Conservation (phyloP, 2,888 invertebrate genomes). For the Cataglyphis livida region DNA sequence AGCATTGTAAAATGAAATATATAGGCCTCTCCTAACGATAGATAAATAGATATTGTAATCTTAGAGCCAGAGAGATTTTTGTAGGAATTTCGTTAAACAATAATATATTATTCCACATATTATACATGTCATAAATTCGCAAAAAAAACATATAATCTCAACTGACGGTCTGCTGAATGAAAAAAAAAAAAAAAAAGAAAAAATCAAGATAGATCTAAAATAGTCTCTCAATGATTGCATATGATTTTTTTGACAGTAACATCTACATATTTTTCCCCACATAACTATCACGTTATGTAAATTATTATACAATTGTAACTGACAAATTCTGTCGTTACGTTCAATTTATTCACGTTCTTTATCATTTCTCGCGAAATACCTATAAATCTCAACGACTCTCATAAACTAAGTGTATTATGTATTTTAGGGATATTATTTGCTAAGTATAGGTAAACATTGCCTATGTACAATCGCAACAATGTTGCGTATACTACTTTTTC, state of each 20-base stretch:
- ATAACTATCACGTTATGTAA: not conserved
- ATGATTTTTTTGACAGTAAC: not conserved
- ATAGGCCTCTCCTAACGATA: conserved; percentile 75
- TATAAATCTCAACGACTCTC: conserved; percentile 67
- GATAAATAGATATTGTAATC: conserved; percentile 72
- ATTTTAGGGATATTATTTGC: conserved; percentile 77
- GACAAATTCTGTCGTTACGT: not conserved
- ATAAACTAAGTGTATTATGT: conserved; percentile 73
- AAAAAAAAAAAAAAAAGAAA: not conserved
- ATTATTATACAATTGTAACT: conserved; percentile 17
- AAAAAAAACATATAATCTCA: not conserved
- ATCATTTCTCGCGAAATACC: conserved; percentile 45
- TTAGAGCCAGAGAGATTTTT: conserved; percentile 66
- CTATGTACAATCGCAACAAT: conserved; percentile 76
- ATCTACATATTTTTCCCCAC: not conserved
- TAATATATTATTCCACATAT: conserved; percentile 2
- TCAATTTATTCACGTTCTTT: not conserved
- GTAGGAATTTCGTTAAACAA: conserved; percentile 58
- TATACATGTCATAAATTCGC: not conserved
- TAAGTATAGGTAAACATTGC: conserved; percentile 78
- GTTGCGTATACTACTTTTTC: conserved; percentile 71
- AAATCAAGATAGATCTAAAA: not conserved
- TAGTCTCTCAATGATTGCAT: not conserved
- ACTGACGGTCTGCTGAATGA: not conserved
- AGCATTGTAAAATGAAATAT: conserved; percentile 72